phyloP scores from a whole-genome alignment of 2,797 vertebrate species.

The Aphelocoma californica region DNA sequence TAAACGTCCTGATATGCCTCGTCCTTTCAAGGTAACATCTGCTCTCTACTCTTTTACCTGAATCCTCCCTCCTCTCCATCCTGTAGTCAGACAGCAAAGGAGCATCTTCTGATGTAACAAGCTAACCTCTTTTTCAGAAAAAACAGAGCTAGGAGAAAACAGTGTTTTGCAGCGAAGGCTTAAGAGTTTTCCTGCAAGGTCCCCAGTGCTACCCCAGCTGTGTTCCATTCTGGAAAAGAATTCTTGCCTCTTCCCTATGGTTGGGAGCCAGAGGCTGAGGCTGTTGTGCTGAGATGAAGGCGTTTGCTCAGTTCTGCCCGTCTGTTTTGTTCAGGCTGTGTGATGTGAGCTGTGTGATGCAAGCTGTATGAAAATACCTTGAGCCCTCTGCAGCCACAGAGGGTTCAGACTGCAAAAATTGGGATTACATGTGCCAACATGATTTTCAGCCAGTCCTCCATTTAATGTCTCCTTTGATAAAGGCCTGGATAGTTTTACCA shows the following conservation, averaged over 20 bases:
- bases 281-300: background rate
- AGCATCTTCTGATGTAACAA: background rate
- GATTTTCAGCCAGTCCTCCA: background rate
- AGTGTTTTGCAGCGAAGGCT: background rate
- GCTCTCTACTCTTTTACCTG: conserved; percentile 51
- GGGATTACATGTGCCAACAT: background rate
- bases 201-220: background rate
- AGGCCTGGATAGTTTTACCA: background rate
- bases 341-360: no score
- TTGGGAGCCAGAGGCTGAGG: background rate
- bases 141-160: background rate
- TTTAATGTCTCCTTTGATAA: background rate
- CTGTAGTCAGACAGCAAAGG: background rate
- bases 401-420: background rate
- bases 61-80: conserved; percentile 9
- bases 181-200: background rate
- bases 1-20: conserved; percentile 89
- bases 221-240: background rate
- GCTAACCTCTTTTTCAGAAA: background rate
- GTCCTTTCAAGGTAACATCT: conserved; percentile 92
- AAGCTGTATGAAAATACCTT: background rate
- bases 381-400: background rate
- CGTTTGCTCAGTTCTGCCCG: background rate
- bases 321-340: background rate
- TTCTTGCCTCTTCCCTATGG: background rate